Evolutionary conservation across 2,888 invertebrate genomes (phyloP), one percentile per base, ranked within the genome.

Genomic region (Heliconius ismenius): DNA sequence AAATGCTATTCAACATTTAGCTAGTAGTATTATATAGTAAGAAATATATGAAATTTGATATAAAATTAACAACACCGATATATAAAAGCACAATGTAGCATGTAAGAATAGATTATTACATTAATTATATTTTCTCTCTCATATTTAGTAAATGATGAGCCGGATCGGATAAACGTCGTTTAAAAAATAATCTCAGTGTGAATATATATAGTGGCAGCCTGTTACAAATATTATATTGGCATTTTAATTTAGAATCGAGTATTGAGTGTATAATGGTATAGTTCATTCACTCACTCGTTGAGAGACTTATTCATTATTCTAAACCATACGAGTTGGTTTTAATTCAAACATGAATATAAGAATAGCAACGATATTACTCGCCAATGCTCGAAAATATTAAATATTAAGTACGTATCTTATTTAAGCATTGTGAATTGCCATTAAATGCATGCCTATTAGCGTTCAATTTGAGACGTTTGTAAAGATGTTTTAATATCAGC

Each of bases 151-250:
- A 32, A 58, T 36, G 32, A 63, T 36, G 26, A 32, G 74, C 24
- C 67, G 63, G 69, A 64, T 74, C 70, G 39, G 65, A 77, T 54
- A 26, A 10, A 63, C 49, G 62, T 70, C 58, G 54, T 77, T 68
- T 62, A 26, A 75, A 43, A 68, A 21, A 54, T 36, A 63, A 75
- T 49, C 26, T 63, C 11, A 21, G 0, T 62, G 21, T 64, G 24
- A 58, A 58, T 32, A 58, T 58, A 54, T 13, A 58, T 58, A 36
- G 65, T 58, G 15, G 70, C 70, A 70, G 58, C n/a, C 24, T 32
- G 24, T 67, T 67, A 43, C 39, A 24, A 39, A 15, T 43, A 36
- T 39, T 15, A 24, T n/a, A 43, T 15, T 24, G 15, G 39, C 24
- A 43, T 67, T 15, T 67, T 15, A 39, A 67, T 67, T 67, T 39